Evolutionary conservation across 2,888 invertebrate genomes (phyloP), one percentile per base, ranked within the genome.

Genomic region (Philereme vetulata): DNA sequence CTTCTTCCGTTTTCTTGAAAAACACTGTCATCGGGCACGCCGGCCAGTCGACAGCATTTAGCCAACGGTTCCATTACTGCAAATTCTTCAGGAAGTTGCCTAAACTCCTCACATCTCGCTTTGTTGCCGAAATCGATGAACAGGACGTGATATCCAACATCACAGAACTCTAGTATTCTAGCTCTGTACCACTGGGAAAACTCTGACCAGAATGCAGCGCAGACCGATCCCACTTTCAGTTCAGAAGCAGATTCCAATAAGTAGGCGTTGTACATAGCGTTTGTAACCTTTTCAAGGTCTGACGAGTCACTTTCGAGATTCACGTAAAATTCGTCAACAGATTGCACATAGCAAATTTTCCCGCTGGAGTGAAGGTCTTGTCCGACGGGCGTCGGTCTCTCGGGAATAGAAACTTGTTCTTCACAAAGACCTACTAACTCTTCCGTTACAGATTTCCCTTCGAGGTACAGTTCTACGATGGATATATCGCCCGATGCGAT

Each of bases 51-150:
- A 70, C 95, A 95, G 74, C 95, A 94, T 68, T 94, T 93, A 0
- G 95, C 95, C 51, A 95, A 80, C 0, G 94, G 93, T 49, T 94
- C 93, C 46, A 94, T 90, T 9, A 83, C 72, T 0, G 91, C 84
- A 0, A 95, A 75, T 52, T 94, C 94, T 65, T 93, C 93, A 0
- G 95, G 95, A 36, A 96, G 86, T 55, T 89, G 88, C 56, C 93
- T 92, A 56, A 95, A 90, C 65, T 94, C 93, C 53, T 90, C 92
- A 57, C 94, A 93, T 49, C 93, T 88, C 5, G 95, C 93, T 48
- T 94, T 94, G 74, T 95, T 95, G 1, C 96, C 96, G 71, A 94
- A 95, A 81, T 96, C 96, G 21, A 95, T 92, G 70, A 95, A 95
- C 57, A 94, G 85, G 0, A 95, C 94, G 72, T 93, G 93, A 53